These are phyloP conservation scores for Thymelicus lineola DNA, from an alignment of 2,888 invertebrate species.

Conservation along the genomic window DNA sequence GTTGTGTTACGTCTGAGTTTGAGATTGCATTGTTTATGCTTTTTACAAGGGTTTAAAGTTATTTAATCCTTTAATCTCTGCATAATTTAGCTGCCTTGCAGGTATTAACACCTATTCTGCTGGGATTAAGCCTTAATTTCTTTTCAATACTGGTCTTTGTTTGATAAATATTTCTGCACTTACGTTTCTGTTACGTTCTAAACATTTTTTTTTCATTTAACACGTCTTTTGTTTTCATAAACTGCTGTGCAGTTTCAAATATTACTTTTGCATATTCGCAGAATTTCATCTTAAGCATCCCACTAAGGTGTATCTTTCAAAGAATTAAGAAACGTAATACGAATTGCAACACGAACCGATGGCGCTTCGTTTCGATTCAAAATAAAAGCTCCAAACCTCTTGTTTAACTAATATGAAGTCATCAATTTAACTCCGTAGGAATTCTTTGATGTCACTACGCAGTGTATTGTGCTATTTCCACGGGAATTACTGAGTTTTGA, in stretches of 20 bases:
- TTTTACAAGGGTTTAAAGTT: slow-evolving; percentile 29
- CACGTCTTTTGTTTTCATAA: neutral
- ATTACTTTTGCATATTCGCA: slow-evolving; percentile 10
- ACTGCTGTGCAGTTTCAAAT: neutral
- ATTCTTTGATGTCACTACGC: slow-evolving; percentile 62
- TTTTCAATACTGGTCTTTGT: slow-evolving; percentile 21
- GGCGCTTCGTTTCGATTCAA: slow-evolving; percentile 37
- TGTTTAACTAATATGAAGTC: slow-evolving; percentile 57
- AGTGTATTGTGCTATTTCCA: slow-evolving; percentile 38
- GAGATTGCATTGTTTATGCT: slow-evolving; percentile 44
- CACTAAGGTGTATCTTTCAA: slow-evolving; percentile 32
- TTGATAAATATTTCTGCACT: slow-evolving; percentile 15
- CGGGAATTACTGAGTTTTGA: slow-evolving; percentile 37
- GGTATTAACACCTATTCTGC: slow-evolving; percentile 25
- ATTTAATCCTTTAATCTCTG: slow-evolving; percentile 27
- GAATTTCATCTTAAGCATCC: slow-evolving; percentile 11
- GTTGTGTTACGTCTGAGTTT: slow-evolving; percentile 36
- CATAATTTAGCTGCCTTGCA: slow-evolving; percentile 24
- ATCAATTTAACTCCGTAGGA: slow-evolving; percentile 57
- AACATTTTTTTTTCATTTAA: slow-evolving; percentile 9
- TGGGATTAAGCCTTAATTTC: slow-evolving; percentile 12
- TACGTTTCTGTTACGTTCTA: neutral
- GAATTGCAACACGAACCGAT: slow-evolving; percentile 29
- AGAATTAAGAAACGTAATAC: slow-evolving; percentile 34
- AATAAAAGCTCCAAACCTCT: slow-evolving; percentile 44